phyloP scores from a whole-genome alignment of 2,113 vertebrate species.

The Syngnathus floridae region DNA sequence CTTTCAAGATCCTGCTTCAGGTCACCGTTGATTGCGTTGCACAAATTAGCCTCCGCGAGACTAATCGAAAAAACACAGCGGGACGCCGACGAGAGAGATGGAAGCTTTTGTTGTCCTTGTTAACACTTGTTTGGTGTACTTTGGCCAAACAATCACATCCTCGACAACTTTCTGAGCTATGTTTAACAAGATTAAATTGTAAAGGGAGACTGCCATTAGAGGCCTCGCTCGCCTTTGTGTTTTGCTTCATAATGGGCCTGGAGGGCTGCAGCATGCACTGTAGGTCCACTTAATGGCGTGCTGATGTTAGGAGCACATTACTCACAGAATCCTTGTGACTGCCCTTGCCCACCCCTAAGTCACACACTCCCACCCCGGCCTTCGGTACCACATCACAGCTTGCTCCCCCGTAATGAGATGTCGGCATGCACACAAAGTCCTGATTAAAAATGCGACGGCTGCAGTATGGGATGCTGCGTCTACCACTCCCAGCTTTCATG shows the following conservation, averaged over 20 bases:
- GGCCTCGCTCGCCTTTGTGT: slow-evolving; percentile 34
- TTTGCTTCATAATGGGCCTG: slow-evolving; percentile 49
- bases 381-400: slow-evolving; percentile 33
- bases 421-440: slow-evolving; percentile 52
- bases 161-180: slow-evolving; percentile 26
- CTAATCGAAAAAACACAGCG: slow-evolving; percentile 7
- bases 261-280: slow-evolving; percentile 27
- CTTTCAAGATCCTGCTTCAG: slow-evolving; percentile 16
- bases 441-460: slow-evolving; percentile 52
- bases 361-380: slow-evolving; percentile 25
- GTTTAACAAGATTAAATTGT: slow-evolving; percentile 46
- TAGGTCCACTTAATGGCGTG: slow-evolving; percentile 42
- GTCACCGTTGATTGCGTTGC: slow-evolving; percentile 29
- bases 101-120: slow-evolving; percentile 27
- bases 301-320: slow-evolving; percentile 58
- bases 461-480: slow-evolving; percentile 33
- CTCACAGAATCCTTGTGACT: slow-evolving; percentile 55
- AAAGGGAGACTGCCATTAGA: slow-evolving; percentile 48
- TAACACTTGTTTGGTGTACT: slow-evolving; percentile 14
- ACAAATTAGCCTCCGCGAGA: slow-evolving; percentile 30
- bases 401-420: slow-evolving; percentile 50
- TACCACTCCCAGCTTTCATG: slow-evolving; percentile 41
- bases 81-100: slow-evolving; percentile 3
- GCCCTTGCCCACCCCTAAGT: slow-evolving; percentile 32
- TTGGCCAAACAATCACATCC: slow-evolving; percentile 22